Evolutionary conservation across 2,797 vertebrate species (phyloP).

Genomic region (Coregonus sp.): DNA sequence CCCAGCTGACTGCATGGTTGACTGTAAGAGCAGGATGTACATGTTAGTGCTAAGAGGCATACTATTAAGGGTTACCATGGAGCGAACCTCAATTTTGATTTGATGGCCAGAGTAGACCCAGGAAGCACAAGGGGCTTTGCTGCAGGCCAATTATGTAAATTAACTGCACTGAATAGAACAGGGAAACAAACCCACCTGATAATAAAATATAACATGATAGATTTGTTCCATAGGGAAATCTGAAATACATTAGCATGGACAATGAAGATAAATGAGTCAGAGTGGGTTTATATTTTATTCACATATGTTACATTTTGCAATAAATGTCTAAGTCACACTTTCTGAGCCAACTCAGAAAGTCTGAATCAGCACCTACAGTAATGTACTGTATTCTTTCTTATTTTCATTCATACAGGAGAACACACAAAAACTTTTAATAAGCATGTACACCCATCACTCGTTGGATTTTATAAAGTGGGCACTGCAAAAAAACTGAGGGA

Average conservation of each 20-base stretch:
- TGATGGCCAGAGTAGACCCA: neutral
- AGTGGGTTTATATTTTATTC: constrained; percentile 92
- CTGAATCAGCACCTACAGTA: constrained; percentile 97
- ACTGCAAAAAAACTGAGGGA: constrained; percentile 59
- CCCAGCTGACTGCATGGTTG: neutral
- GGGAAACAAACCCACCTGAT: too few relatives aligned
- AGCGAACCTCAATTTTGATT: neutral
- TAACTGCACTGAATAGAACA: neutral
- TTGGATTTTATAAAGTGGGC: constrained; percentile 81
- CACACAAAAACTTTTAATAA: constrained; percentile 75
- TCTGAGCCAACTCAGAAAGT: constrained; percentile 90
- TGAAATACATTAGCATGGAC: neutral
- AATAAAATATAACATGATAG: too few relatives aligned
- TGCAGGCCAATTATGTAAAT: neutral
- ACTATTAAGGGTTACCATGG: neutral
- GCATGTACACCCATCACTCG: constrained; percentile 80
- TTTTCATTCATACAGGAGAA: constrained; percentile 89
- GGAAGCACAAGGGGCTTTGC: neutral
- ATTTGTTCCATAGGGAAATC: too few relatives aligned
- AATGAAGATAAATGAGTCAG: constrained; percentile 35
- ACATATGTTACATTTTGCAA: constrained; percentile 99
- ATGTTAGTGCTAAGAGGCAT: too few relatives aligned
- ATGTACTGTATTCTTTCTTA: constrained; percentile 97
- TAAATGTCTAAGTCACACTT: constrained; percentile 87
- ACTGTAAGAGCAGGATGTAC: neutral